A percentile compares a stretch with the other conserved stretches of the same genome.
Conservation (phyloP, 2,113 vertebrate species). For the Smithornis capensis region DNA sequence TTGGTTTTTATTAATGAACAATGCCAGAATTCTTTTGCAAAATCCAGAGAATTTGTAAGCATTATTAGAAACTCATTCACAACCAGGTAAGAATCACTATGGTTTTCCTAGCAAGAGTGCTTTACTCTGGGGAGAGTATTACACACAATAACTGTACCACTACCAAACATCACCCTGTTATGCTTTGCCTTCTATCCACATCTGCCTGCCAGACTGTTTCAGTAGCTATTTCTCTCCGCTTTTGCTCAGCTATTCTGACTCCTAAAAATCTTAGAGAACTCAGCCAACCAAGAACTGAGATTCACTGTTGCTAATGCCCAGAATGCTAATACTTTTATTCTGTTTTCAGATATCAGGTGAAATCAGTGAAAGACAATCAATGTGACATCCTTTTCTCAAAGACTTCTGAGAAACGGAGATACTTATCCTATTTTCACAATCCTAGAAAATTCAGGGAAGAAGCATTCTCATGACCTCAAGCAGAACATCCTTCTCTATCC, state of each 20-base stretch:
- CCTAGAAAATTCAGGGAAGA: neutral
- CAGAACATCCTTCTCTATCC: neutral
- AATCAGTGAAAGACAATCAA: neutral
- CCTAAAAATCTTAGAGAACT: neutral
- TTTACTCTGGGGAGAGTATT: neutral
- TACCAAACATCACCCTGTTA: neutral
- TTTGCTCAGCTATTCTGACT: neutral
- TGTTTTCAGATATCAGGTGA: neutral
- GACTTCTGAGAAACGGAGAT: neutral
- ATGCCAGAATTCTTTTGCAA: slow-evolving; percentile 10
- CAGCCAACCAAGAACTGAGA: neutral
- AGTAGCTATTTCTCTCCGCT: neutral
- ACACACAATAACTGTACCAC: neutral
- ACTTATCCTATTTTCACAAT: neutral
- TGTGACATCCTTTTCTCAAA: neutral
- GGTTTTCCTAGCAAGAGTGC: neutral
- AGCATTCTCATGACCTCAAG: neutral
- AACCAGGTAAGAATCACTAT: neutral
- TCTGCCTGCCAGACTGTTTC: neutral
- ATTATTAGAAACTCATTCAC: slow-evolving; percentile 39
- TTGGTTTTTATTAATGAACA: slow-evolving; percentile 12
- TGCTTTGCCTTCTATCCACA: neutral
- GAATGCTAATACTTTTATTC: neutral
- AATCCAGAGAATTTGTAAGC: neutral
- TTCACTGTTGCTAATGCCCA: neutral